Base-by-base conservation (phyloP, 2,888 invertebrate genomes). In the Fragum whitleyi region DNA sequence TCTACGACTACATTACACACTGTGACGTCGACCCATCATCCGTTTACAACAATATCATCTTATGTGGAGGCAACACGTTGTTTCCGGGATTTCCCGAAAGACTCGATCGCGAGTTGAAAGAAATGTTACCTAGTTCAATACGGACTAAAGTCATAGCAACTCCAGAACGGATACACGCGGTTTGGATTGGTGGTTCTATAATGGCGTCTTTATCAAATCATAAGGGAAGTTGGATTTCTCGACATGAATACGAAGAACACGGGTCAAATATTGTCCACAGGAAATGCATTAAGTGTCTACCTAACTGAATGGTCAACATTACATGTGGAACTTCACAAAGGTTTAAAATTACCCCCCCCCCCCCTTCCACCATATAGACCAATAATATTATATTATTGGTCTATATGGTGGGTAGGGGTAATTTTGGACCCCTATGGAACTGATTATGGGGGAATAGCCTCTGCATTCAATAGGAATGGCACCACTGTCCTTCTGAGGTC, bases 261-360 rank as follows among this genome's bases (percentile, higher is more conserved):
- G 98, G 98, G 93, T 97, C 97, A 87, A 97, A 94, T n/a, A 98
- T 98, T 95, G 98, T 98, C 91, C 98, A 98, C 96, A 96, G 97
- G 95, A 98, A 98, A 95, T 98, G 98, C 6, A 39, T 39, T 39
- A 6, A 14, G 14, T 39, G 39, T 39, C 39, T n/a, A n/a, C n/a
- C n/a, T n/a, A n/a, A n/a, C n/a, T n/a, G n/a, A n/a, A n/a, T n/a
- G n/a, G n/a, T n/a, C n/a, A n/a, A n/a, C n/a, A n/a, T n/a, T n/a
- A n/a, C n/a, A n/a, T n/a, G n/a, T n/a, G n/a, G n/a, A n/a, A n/a
- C n/a, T n/a, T n/a, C n/a, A n/a, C n/a, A n/a, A n/a, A n/a, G n/a
- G n/a, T n/a, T n/a, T n/a, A n/a, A n/a, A n/a, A n/a, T n/a, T n/a
- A n/a, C n/a, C n/a, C n/a, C n/a, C n/a, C n/a, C n/a, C n/a, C n/a